phyloP scores from a whole-genome alignment of 2,113 vertebrate genomes.

The Hippolais icterina region DNA sequence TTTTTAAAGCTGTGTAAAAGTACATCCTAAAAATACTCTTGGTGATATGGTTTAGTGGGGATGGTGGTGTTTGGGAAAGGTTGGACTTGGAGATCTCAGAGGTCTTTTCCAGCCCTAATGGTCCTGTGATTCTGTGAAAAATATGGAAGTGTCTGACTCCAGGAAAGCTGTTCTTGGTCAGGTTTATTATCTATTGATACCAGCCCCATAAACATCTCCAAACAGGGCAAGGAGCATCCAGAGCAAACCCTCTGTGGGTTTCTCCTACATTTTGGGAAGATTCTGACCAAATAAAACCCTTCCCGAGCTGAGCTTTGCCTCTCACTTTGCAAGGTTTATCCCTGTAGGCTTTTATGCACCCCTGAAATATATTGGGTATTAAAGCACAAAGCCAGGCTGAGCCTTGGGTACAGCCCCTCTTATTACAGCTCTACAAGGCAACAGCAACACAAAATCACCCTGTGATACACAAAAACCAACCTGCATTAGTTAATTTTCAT shows the following conservation, averaged over 20 bases:
- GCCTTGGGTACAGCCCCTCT: conserved; percentile 20
- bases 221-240: neutral
- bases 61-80: rapidly evolving
- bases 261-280: neutral
- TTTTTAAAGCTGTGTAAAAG: neutral
- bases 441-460: neutral
- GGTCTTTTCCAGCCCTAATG: neutral
- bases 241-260: neutral
- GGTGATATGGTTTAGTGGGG: neutral
- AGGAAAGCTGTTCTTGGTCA: neutral
- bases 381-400: neutral
- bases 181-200: neutral
- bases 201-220: neutral
- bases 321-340: neutral
- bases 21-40: rapidly evolving
- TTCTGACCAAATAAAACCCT: neutral
- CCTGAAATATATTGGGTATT: neutral
- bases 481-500: neutral
- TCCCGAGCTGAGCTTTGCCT: neutral
- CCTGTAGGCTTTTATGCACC: neutral
- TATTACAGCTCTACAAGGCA: neutral
- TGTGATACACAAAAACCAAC: neutral
- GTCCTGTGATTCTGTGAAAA: neutral
- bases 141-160: neutral
- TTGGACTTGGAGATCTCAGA: neutral